Conservation (phyloP, 2,797 vertebrate species). For the Acridotheres tristis region DNA sequence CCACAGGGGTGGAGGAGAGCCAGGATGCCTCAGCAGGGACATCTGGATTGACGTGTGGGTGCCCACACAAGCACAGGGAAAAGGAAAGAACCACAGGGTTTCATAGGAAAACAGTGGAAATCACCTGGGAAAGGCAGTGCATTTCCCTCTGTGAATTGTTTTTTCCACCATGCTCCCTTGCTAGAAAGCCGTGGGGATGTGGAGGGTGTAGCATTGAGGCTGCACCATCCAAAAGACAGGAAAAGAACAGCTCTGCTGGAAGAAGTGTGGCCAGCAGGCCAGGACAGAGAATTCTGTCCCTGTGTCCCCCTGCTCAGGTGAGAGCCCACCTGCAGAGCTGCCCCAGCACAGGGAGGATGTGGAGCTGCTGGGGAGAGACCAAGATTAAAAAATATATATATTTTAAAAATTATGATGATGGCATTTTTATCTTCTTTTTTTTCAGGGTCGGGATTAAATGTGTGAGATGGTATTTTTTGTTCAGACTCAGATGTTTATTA, state of each 20-base stretch:
- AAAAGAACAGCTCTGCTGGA: background rate
- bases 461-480: too few species aligned
- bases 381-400: background rate
- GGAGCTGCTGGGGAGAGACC: background rate
- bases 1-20: background rate
- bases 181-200: rapidly evolving
- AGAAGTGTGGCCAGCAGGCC: background rate
- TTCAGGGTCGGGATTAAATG: too few species aligned
- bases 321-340: background rate
- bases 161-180: rapidly evolving
- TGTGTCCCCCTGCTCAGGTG: background rate
- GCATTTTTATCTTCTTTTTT: too few species aligned
- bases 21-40: rapidly evolving
- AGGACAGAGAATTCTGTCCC: background rate
- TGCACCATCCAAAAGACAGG: background rate
- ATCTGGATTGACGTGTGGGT: background rate
- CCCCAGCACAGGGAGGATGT: rapidly evolving
- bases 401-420: too few species aligned
- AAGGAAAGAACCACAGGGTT: background rate
- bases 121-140: background rate
- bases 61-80: background rate
- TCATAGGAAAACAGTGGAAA: background rate
- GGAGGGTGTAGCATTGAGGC: background rate
- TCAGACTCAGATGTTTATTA: too few species aligned
- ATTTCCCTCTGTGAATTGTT: background rate